These are phyloP conservation scores for Tetrapedia diversipes DNA, from an alignment of 2,888 invertebrate species.

Conservation along the genomic window DNA sequence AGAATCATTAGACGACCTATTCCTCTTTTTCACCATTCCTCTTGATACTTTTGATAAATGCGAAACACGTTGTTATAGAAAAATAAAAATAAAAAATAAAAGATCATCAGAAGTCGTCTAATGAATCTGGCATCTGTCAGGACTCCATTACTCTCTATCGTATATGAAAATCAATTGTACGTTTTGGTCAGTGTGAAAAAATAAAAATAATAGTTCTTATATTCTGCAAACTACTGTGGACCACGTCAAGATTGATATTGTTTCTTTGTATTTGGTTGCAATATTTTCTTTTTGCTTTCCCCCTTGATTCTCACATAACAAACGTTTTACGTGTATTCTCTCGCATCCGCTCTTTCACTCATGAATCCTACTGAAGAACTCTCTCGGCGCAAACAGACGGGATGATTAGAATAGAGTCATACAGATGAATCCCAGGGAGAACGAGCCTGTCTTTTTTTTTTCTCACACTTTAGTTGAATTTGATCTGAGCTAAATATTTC, in stretches of 20 bases:
- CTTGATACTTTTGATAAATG: conserved; percentile 47
- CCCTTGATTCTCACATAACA: conserved; percentile 22
- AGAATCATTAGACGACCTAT: conserved; percentile 48
- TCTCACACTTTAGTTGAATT: background rate
- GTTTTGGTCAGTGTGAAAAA: conserved; percentile 73
- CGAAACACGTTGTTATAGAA: conserved; percentile 23
- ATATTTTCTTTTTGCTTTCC: conserved; percentile 59
- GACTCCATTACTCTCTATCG: conserved; percentile 56
- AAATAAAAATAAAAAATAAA: conserved; percentile 15
- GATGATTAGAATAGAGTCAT: conserved; percentile 34
- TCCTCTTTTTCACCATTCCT: background rate
- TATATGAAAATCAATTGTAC: conserved; percentile 70
- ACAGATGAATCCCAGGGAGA: conserved; percentile 44
- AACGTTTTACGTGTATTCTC: conserved; percentile 2
- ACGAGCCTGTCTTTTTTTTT: conserved; percentile 16
- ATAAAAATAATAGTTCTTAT: conserved; percentile 75
- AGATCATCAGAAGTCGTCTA: conserved; percentile 26
- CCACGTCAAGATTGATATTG: conserved; percentile 77
- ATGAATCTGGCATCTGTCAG: conserved; percentile 40
- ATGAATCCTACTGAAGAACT: conserved; percentile 21
- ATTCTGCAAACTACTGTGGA: conserved; percentile 79
- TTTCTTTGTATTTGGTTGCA: conserved; percentile 60
- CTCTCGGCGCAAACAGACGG: conserved; percentile 51
- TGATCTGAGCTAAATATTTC: conserved; percentile 10
- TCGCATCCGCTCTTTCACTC: conserved; percentile 21